These are phyloP conservation scores for Oegoconia quadripuncta DNA, from an alignment of 2,888 invertebrate species.

Conservation along the genomic window DNA sequence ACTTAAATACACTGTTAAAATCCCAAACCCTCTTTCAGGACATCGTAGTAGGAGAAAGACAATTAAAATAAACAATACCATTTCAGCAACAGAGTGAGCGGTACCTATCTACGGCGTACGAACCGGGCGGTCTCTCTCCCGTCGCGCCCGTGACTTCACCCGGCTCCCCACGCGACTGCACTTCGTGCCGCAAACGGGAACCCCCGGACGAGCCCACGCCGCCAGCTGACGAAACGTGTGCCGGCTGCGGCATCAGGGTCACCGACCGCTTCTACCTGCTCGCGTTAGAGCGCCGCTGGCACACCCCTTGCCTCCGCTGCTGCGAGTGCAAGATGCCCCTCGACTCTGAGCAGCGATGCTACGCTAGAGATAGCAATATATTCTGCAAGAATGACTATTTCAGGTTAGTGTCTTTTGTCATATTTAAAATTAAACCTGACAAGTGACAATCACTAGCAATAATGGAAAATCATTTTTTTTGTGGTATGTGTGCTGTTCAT, in stretches of 20 bases:
- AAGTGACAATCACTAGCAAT: background rate
- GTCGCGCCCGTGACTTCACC: slow-evolving; percentile 84
- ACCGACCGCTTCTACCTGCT: slow-evolving; percentile 94
- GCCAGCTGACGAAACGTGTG: slow-evolving; percentile 82
- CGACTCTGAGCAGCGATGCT: slow-evolving; percentile 95
- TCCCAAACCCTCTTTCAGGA: no score
- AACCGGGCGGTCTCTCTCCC: slow-evolving; percentile 86
- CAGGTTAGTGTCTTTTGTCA: slow-evolving; percentile 92
- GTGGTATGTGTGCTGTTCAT: no score
- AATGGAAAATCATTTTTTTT: no score
- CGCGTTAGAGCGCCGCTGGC: slow-evolving; percentile 96
- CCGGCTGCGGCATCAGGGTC: slow-evolving; percentile 93
- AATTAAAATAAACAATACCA: slow-evolving; percentile 17
- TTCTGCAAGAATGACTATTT: slow-evolving; percentile 98
- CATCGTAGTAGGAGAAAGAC: background rate
- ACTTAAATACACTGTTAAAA: no score
- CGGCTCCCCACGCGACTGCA: slow-evolving; percentile 79
- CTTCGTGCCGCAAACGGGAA: slow-evolving; percentile 78
- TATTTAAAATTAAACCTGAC: background rate
- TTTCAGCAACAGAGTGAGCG: slow-evolving; percentile 86
- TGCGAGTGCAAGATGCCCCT: slow-evolving; percentile 93
- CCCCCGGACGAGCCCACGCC: slow-evolving; percentile 72
- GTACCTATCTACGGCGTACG: slow-evolving; percentile 82
- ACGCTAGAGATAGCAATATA: slow-evolving; percentile 94
- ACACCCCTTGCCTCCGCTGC: slow-evolving; percentile 93